Evolutionary conservation across 2,113 vertebrate species (phyloP), one percentile per base, ranked within the genome.

Genomic region (Larimichthys polyactis): DNA sequence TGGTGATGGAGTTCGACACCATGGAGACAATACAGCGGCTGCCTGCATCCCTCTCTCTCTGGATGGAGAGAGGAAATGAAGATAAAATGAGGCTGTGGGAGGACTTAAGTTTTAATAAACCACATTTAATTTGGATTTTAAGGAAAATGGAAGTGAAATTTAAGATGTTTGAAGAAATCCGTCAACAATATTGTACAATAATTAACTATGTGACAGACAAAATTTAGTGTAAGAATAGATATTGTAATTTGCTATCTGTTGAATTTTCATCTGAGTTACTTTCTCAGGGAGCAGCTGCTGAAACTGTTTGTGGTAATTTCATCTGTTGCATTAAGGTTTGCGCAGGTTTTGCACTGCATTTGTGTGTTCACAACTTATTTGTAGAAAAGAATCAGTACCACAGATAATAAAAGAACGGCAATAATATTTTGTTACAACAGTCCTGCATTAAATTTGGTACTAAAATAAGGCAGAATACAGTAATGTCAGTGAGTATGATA

Each of bases 11-110:
- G 82, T 78, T 95, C 29, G 92, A 89, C 79, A 86, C 88, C 95
- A 96, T 89, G 88, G 96, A 96, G 86, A 97, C 79, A 55, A 97
- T 87, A 83, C 95, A 95, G 15, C 65, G 88, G 75, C 95, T 95
- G 22, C 96, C 95, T 11, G 94, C 96, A 55, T 96, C 95, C 82
- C 95, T 95, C 88, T 97, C 96, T 82, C 94, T 94, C 93, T 96
- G 55, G 1, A 84, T 52, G 48, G 27, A 51, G 9, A 24, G 44
- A 51, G 12, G 51, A 19, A 14, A 67, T 22, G 5, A 20, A 43
- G 9, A 0, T 15, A 27, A 11, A 29, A 64, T 0, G 29, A 27
- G 29, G 2, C 2, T 15, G 29, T 40, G 14, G 14, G 29, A 57
- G 5, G n/a, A 22, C 12, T 20, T 0, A 17, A 5, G 7, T 20